Conservation (phyloP, 2,113 vertebrate species). For the Megaleporinus macrocephalus region DNA sequence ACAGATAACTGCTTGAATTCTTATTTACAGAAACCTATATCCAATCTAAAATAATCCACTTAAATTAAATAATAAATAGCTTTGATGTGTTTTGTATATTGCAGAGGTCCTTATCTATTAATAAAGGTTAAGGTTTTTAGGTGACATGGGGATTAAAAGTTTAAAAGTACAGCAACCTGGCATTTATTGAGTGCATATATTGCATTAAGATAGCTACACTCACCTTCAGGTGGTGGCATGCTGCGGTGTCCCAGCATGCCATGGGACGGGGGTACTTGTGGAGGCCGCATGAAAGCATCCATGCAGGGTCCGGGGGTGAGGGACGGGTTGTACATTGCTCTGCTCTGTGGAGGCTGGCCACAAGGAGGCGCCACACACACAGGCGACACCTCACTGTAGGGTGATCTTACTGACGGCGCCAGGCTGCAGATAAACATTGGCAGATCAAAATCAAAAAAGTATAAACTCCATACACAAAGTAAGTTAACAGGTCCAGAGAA, state of each 20-base stretch:
- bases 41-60: no score
- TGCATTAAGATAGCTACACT: slow-evolving; percentile 52
- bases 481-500: no score
- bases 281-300: slow-evolving; percentile 86
- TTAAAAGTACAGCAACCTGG: no score
- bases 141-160: no score
- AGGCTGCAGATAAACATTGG: slow-evolving; percentile 53
- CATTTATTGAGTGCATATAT: slow-evolving; percentile 23
- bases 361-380: slow-evolving; percentile 66
- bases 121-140: no score
- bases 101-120: no score
- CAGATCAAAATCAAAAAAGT: background rate
- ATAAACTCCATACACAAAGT: no score
- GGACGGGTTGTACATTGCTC: slow-evolving; percentile 85
- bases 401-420: slow-evolving; percentile 65
- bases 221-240: slow-evolving; percentile 73
- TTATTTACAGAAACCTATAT: no score
- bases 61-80: no score
- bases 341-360: slow-evolving; percentile 68
- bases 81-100: no score
- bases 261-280: slow-evolving; percentile 74
- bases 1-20: no score
- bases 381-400: slow-evolving; percentile 72
- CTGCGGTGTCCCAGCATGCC: slow-evolving; percentile 77
- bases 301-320: slow-evolving; percentile 83